phyloP scores from a whole-genome alignment of 2,888 invertebrate species.

The Rutpela maculata region DNA sequence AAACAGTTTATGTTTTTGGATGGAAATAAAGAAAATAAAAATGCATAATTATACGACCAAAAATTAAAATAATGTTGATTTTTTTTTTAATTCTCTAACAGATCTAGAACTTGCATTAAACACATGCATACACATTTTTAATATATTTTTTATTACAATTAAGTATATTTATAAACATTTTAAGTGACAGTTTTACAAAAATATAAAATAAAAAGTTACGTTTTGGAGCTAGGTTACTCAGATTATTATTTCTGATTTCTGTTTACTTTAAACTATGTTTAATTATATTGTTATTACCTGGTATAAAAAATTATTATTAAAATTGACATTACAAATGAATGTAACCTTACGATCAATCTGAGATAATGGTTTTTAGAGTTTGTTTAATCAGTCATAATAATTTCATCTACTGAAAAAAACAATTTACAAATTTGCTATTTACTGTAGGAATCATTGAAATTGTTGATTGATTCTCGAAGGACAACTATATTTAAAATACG shows the following conservation, averaged over 20 bases:
- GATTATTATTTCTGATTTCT: slow-evolving; percentile 2
- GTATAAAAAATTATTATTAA: slow-evolving; percentile 30
- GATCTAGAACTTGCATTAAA: slow-evolving; percentile 4
- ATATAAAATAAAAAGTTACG: slow-evolving; percentile 14
- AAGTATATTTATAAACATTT: slow-evolving; percentile 5
- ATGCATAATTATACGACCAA: neutral
- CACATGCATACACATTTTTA: slow-evolving; percentile 4
- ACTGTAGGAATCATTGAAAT: neutral
- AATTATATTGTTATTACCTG: slow-evolving; percentile 13
- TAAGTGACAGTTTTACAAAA: slow-evolving; percentile 20
- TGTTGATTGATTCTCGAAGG: neutral
- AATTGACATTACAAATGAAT: slow-evolving; percentile 36
- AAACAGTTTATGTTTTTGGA: neutral
- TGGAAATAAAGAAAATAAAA: neutral
- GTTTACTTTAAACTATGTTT: neutral
- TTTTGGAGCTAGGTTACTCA: neutral
- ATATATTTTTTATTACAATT: slow-evolving; percentile 4
- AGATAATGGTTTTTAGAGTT: neutral
- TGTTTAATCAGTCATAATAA: neutral
- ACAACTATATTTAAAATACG: neutral
- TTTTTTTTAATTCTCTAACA: neutral
- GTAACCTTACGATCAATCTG: slow-evolving; percentile 10
- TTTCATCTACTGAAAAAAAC: neutral
- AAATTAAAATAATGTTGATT: neutral
- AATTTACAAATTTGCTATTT: neutral